Percentiles rank a stretch among this genome's conserved stretches.
These are phyloP conservation scores for Phymorhynchus buccinoides DNA, from an alignment of 1,140 invertebrate genomes.

Conservation along the genomic window DNA sequence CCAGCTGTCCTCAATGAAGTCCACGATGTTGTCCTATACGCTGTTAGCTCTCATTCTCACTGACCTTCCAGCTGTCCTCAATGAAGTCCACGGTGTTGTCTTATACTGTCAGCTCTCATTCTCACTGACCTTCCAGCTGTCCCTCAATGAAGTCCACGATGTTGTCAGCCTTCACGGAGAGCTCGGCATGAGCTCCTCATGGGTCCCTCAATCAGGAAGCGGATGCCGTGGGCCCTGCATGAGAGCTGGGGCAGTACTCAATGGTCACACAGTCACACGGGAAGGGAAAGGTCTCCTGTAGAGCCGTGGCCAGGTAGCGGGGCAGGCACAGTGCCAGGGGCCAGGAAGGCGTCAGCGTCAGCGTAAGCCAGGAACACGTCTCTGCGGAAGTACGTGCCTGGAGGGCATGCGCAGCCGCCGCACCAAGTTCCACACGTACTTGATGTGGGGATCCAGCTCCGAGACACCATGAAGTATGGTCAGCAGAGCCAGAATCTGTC, in stretches of 20 bases:
- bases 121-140: no score
- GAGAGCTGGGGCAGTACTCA: no score
- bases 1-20: no score
- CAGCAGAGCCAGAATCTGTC: neutral
- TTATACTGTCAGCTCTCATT: no score
- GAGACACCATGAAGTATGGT: neutral
- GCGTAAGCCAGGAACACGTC: neutral
- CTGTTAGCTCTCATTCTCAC: no score
- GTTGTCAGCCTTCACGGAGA: neutral
- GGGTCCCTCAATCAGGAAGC: neutral
- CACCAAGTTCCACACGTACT: neutral
- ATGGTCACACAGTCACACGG: no score
- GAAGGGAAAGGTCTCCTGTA: no score
- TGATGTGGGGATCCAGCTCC: neutral
- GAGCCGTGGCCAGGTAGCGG: neutral
- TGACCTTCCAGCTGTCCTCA: no score
- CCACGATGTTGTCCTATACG: no score
- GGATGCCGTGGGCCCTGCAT: neutral
- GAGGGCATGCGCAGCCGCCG: neutral
- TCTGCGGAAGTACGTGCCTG: neutral
- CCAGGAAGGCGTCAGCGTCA: neutral
- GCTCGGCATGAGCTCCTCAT: neutral
- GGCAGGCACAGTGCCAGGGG: neutral
- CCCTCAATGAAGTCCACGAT: no score
- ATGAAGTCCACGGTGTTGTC: no score